A percentile compares a stretch with the other conserved stretches of the same genome.
phyloP scores from a whole-genome alignment of 2,113 vertebrate species.

The Odocoileus virginianus region DNA sequence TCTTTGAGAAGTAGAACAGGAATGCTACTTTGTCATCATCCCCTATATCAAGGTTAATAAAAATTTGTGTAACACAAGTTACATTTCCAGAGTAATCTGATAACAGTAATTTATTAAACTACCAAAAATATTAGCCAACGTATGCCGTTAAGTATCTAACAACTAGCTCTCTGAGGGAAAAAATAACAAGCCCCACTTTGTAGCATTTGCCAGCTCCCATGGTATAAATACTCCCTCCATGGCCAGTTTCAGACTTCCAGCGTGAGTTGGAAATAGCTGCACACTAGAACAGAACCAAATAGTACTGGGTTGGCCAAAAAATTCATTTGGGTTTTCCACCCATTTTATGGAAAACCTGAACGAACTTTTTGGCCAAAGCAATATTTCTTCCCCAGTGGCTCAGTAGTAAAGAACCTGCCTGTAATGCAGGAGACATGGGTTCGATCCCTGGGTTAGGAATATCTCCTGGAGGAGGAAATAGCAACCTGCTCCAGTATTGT shows the following conservation, averaged over 20 bases:
- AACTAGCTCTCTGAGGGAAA: neutral
- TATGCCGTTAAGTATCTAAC: constrained; percentile 11
- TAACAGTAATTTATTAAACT: neutral
- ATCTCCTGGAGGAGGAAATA: neutral
- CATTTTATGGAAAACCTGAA: neutral
- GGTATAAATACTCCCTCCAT: neutral
- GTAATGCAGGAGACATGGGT: neutral
- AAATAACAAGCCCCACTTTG: neutral
- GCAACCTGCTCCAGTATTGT: neutral
- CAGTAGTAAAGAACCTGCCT: neutral
- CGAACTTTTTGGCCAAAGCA: neutral
- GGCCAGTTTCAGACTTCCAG: neutral
- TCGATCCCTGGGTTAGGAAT: neutral
- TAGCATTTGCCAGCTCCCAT: neutral
- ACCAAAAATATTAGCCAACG: neutral
- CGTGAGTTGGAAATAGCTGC: neutral
- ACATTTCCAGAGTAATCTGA: neutral
- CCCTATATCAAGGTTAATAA: constrained; percentile 21
- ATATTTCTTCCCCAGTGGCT: neutral
- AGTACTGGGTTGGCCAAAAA: neutral
- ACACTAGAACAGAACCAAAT: no score
- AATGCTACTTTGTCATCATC: neutral
- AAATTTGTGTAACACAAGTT: constrained; percentile 16
- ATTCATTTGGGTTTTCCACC: neutral
- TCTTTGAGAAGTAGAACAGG: neutral